Evolutionary conservation across 2,888 invertebrate species (phyloP).

Genomic region (Brachylomia viminalis): DNA sequence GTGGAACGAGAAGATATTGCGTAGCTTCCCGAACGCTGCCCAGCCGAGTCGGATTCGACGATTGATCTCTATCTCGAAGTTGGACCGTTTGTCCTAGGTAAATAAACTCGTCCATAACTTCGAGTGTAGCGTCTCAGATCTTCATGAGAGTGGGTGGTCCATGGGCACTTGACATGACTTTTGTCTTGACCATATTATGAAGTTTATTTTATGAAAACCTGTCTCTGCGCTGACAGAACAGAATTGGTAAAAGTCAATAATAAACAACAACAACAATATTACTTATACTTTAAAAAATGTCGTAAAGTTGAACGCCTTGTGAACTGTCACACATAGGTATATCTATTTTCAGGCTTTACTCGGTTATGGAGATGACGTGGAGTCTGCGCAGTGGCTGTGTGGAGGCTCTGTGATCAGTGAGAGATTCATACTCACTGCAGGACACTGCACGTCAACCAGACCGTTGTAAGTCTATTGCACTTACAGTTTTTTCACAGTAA

Average conservation of each 20-base stretch:
- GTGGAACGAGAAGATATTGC: no score
- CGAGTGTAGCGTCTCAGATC: no score
- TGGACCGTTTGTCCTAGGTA: no score
- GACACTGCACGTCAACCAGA: slow-evolving; percentile 35
- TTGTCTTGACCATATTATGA: no score
- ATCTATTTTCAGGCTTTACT: slow-evolving; percentile 49
- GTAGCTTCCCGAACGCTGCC: no score
- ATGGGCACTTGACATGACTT: no score
- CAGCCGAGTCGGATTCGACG: no score
- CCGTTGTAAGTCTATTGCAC: slow-evolving; percentile 18
- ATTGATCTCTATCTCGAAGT: no score
- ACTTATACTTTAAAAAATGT: background rate
- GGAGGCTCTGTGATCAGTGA: slow-evolving; percentile 72
- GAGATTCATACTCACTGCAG: slow-evolving; percentile 70
- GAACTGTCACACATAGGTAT: no score
- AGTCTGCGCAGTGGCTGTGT: slow-evolving; percentile 66
- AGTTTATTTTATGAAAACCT: background rate
- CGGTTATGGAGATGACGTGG: slow-evolving; percentile 47
- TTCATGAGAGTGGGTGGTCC: no score
- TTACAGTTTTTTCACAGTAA: background rate
- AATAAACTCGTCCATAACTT: no score
- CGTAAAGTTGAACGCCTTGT: background rate
- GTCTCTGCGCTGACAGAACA: background rate
- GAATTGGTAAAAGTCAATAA: background rate
- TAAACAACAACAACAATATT: background rate